Conservation (phyloP, 2,888 invertebrate genomes). For the Phengaris arion region DNA sequence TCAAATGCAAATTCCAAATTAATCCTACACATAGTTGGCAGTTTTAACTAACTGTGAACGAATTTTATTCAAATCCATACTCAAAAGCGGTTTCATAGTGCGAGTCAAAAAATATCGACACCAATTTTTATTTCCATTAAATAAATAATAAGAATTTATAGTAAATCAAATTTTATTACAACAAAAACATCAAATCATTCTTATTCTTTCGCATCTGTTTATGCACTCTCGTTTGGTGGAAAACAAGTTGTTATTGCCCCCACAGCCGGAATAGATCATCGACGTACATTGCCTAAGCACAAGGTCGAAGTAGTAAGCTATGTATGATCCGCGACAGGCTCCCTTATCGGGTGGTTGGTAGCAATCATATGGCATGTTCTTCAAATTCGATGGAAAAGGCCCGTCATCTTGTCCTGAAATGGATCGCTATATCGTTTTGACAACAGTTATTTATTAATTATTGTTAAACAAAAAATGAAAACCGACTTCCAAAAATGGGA, state of each 20-base stretch:
- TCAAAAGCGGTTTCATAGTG: too few relatives aligned
- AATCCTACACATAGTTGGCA: too few relatives aligned
- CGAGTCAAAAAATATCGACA: too few relatives aligned
- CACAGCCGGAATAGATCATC: constrained; percentile 71
- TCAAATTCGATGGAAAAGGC: constrained; percentile 60
- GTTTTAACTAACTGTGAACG: too few relatives aligned
- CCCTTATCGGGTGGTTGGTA: constrained; percentile 66
- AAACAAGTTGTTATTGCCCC: constrained; percentile 70
- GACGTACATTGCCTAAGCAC: constrained; percentile 61
- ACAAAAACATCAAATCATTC: constrained; percentile 33
- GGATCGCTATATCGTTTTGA: not conserved
- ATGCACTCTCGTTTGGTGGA: constrained; percentile 48
- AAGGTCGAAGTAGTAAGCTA: constrained; percentile 65
- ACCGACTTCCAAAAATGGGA: too few relatives aligned
- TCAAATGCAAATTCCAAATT: too few relatives aligned
- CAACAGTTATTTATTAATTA: too few relatives aligned
- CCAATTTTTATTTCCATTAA: not conserved
- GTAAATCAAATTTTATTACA: not conserved
- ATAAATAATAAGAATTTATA: not conserved
- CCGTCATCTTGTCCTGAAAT: constrained; percentile 63
- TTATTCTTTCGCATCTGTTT: constrained; percentile 51
- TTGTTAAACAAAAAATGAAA: too few relatives aligned
- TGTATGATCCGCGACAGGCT: constrained; percentile 52
- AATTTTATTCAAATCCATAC: too few relatives aligned
- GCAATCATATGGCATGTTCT: constrained; percentile 66